A percentile compares a stretch with the other conserved stretches of the same genome.
phyloP scores from a whole-genome alignment of 2,888 invertebrate species.

The Xanthorhoe spadicearia region DNA sequence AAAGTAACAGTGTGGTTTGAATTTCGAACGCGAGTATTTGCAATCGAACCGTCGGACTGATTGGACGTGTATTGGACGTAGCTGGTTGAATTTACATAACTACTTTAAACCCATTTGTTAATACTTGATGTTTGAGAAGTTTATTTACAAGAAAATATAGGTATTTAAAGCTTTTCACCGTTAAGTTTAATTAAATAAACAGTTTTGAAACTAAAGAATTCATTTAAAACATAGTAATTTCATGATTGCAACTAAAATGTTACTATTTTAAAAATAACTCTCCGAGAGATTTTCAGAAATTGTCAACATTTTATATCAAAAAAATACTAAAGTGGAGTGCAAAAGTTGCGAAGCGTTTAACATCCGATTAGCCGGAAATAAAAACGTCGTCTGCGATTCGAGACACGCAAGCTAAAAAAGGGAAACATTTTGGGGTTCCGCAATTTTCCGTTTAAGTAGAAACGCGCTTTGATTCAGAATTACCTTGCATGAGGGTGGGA shows the following conservation, averaged over 20 bases:
- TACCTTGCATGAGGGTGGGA: constrained; percentile 1
- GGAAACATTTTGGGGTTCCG: constrained; percentile 23
- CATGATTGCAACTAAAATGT: no score
- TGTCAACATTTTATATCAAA: constrained; percentile 12
- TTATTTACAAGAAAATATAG: no score
- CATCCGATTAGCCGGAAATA: constrained; percentile 37
- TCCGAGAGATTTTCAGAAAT: not conserved
- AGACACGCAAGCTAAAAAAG: constrained; percentile 23
- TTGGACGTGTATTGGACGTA: not conserved
- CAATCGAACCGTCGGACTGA: constrained; percentile 3
- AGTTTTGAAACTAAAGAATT: no score
- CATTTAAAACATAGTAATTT: no score
- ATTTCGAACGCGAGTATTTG: constrained; percentile 18
- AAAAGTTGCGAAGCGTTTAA: constrained; percentile 29
- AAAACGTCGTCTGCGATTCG: constrained; percentile 30
- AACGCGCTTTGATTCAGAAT: constrained; percentile 15
- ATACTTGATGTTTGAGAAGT: not conserved
- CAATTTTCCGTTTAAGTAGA: constrained; percentile 1
- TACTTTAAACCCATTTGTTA: not conserved
- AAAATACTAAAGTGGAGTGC: constrained; percentile 16
- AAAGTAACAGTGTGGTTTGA: constrained; percentile 14
- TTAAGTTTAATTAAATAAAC: no score
- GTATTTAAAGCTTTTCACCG: no score
- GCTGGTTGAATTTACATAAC: not conserved
- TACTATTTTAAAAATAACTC: no score